phyloP scores from a whole-genome alignment of 2,888 invertebrate species.

The Fragum sueziense region DNA sequence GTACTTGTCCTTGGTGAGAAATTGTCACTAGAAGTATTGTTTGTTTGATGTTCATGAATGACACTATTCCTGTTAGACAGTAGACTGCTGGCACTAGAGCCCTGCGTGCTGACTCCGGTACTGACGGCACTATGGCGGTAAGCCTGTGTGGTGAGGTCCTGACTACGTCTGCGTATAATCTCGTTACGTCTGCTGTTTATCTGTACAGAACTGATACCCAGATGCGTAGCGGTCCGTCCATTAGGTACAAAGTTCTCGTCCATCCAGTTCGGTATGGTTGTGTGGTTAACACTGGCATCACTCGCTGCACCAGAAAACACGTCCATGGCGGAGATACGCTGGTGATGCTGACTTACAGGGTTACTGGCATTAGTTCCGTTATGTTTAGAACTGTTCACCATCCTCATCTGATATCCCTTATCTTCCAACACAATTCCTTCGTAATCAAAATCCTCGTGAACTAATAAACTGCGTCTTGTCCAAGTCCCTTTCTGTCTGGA shows the following conservation, averaged over 20 bases:
- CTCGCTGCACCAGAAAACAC: not conserved
- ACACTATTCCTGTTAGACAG: not conserved
- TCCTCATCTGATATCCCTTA: constrained; percentile 35
- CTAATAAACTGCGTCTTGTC: constrained; percentile 45
- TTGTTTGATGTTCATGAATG: not conserved
- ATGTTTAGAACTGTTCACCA: not conserved
- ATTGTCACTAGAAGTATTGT: not conserved
- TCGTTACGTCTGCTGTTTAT: constrained; percentile 44
- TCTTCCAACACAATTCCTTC: constrained; percentile 13
- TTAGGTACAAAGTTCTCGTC: constrained; percentile 49
- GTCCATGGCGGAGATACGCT: not conserved
- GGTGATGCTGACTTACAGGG: not conserved
- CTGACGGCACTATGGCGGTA: not conserved
- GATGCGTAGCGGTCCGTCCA: constrained; percentile 36
- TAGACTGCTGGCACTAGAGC: not conserved
- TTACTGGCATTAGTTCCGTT: not conserved
- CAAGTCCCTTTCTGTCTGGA: constrained; percentile 41
- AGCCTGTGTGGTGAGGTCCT: constrained; percentile 2
- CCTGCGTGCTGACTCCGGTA: not conserved
- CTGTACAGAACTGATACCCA: constrained; percentile 58
- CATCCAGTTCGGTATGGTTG: constrained; percentile 59
- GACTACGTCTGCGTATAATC: constrained; percentile 11
- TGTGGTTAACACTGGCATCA: constrained; percentile 12
- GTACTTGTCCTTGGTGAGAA: not conserved
- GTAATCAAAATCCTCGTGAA: constrained; percentile 34